Conservation (phyloP, 1,140 invertebrate species). For the Pogonomyrmex californicus region DNA sequence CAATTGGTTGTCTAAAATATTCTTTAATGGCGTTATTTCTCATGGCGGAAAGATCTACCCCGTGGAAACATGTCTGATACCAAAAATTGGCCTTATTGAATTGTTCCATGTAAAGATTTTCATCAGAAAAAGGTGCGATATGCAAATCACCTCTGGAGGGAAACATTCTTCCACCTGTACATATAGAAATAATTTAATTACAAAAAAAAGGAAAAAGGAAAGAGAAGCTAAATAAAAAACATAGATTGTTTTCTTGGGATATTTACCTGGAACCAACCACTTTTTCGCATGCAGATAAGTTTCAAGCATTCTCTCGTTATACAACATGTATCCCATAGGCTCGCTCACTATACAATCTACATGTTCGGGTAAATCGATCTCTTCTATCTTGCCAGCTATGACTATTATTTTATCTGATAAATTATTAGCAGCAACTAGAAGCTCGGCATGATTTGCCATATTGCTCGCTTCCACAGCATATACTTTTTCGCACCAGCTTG, state of each 20-base stretch:
- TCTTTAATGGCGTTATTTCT: constrained; percentile 97
- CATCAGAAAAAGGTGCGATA: constrained; percentile 99
- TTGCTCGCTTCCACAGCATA: constrained; percentile 99
- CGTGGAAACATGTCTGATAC: constrained; percentile 99
- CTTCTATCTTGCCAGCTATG: constrained; percentile 99
- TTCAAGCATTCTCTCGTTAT: constrained; percentile 99
- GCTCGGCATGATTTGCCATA: constrained; percentile 98
- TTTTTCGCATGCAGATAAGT: constrained; percentile 99
- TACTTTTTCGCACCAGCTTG: constrained; percentile 98
- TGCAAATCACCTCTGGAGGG: constrained; percentile 98
- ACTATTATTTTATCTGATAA: constrained; percentile 95
- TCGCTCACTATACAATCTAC: constrained; percentile 99
- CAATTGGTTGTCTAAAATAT: constrained; percentile 99
- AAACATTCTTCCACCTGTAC: constrained; percentile 93
- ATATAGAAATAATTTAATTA: constrained; percentile 42
- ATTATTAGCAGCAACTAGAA: constrained; percentile 96
- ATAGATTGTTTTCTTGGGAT: not conserved
- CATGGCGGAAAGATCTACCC: constrained; percentile 97
- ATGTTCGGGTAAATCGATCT: constrained; percentile 97
- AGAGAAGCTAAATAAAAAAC: not conserved
- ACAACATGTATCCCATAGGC: constrained; percentile 99
- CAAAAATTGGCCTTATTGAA: constrained; percentile 99
- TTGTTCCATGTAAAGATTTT: constrained; percentile 99
- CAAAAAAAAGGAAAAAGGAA: not conserved
- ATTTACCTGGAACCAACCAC: constrained; percentile 95